phyloP scores from a whole-genome alignment of 1,140 invertebrate genomes.

The Lepidurus apus region DNA sequence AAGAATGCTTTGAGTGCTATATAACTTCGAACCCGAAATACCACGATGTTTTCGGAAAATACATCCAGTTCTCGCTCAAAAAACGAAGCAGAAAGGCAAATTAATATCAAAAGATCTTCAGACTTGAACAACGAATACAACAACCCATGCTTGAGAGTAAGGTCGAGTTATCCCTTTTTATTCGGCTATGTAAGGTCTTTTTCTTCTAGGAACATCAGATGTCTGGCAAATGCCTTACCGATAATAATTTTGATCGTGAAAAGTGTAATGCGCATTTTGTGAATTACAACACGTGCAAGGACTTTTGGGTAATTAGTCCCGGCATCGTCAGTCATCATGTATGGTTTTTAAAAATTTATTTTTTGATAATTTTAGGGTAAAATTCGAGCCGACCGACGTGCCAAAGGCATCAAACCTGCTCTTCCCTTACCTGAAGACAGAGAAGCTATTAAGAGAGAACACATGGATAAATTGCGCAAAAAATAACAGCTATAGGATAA shows the following conservation, averaged over 20 bases:
- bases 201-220: slow-evolving; percentile 25
- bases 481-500: neutral
- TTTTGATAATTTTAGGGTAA: neutral
- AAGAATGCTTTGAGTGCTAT: too few species aligned
- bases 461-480: neutral
- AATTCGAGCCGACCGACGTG: slow-evolving; percentile 11
- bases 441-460: slow-evolving; percentile 24
- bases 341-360: neutral
- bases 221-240: slow-evolving; percentile 5
- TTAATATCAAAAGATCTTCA: neutral
- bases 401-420: slow-evolving; percentile 10
- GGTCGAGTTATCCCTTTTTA: neutral
- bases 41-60: neutral
- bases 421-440: slow-evolving; percentile 23
- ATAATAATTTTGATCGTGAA: slow-evolving; percentile 21
- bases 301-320: slow-evolving; percentile 21
- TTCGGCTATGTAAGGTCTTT: neutral
- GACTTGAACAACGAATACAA: slow-evolving; percentile 25
- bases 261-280: slow-evolving; percentile 22
- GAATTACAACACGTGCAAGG: slow-evolving; percentile 15
- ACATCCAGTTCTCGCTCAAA: neutral
- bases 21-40: too few species aligned
- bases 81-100: slow-evolving; percentile 22
- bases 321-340: neutral
- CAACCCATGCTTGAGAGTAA: slow-evolving; percentile 29